Conservation (phyloP, 2,113 vertebrate species). For the Ictidomys tridecemlineatus region DNA sequence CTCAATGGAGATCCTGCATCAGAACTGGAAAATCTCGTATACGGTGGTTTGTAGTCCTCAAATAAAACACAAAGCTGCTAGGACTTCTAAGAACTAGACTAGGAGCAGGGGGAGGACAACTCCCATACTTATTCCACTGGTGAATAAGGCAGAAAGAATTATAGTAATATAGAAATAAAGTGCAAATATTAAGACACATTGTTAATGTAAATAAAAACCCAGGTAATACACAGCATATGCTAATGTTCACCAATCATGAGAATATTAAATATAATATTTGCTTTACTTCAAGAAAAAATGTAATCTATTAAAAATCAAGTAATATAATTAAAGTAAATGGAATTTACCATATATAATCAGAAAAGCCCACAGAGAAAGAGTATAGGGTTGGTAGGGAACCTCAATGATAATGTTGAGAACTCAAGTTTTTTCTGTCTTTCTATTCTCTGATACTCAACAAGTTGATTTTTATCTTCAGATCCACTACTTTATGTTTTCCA, state of each 20-base stretch:
- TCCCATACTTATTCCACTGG: too few relatives aligned
- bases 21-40: neutral
- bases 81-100: neutral
- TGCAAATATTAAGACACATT: neutral
- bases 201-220: neutral
- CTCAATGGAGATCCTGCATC: neutral
- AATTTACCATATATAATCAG: neutral
- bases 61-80: neutral
- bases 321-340: neutral
- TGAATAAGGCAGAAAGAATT: neutral
- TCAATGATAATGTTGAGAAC: neutral
- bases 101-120: neutral
- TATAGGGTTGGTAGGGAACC: rapidly evolving
- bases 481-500: neutral
- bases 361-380: neutral
- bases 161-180: too few relatives aligned
- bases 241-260: neutral
- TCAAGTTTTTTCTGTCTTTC: neutral
- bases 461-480: neutral
- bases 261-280: neutral
- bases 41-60: neutral
- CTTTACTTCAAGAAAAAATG: neutral
- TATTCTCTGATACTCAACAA: neutral
- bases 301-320: neutral
- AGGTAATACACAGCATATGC: neutral